Conservation (phyloP, 1,140 invertebrate species). For the Drosophila lowei region DNA sequence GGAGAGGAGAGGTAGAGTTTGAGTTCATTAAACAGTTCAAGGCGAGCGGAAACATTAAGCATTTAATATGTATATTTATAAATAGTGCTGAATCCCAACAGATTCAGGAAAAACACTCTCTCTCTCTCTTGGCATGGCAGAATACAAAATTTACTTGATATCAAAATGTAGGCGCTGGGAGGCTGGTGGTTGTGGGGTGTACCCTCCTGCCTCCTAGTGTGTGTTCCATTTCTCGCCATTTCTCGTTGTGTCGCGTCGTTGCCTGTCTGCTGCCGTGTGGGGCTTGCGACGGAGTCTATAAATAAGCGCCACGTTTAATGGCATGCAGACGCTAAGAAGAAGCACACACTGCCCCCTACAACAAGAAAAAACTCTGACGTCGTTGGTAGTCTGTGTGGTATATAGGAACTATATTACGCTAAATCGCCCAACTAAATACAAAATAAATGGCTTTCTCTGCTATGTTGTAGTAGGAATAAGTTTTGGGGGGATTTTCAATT, state of each 20-base stretch:
- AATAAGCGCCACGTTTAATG: slow-evolving; percentile 77
- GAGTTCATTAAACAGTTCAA: slow-evolving; percentile 78
- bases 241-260: slow-evolving; percentile 35
- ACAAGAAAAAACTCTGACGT: slow-evolving; percentile 50
- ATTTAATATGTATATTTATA: slow-evolving; percentile 47
- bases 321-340: slow-evolving; percentile 78
- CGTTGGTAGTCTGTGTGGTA: slow-evolving; percentile 2
- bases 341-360: slow-evolving; percentile 30
- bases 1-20: not conserved
- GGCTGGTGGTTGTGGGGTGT: not conserved
- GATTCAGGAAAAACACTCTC: slow-evolving; percentile 37
- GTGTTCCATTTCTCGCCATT: slow-evolving; percentile 27
- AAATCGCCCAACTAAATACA: no score
- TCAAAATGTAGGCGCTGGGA: slow-evolving; percentile 38
- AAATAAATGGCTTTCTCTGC: no score
- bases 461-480: no score
- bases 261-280: slow-evolving; percentile 37
- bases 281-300: slow-evolving; percentile 56
- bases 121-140: slow-evolving; percentile 9
- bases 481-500: no score
- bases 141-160: slow-evolving; percentile 50
- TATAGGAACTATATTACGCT: not conserved
- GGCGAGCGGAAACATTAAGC: slow-evolving; percentile 76
- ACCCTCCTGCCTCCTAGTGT: not conserved
- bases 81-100: slow-evolving; percentile 52